Percentiles rank a stretch among this genome's conserved stretches.
Conservation (phyloP, 1,140 invertebrate species). For the Drosophila virilis region DNA sequence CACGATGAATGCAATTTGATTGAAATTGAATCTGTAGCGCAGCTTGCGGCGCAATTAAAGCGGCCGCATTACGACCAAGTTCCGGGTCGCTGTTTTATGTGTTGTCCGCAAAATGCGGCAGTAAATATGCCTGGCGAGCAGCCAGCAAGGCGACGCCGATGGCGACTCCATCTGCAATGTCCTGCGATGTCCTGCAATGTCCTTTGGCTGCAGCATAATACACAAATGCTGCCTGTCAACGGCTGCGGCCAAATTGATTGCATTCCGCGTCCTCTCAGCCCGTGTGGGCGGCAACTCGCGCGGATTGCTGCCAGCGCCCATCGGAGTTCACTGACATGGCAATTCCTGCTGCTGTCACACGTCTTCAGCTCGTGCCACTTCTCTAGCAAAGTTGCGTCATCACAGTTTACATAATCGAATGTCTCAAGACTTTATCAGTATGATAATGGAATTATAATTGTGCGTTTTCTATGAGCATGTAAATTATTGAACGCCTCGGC, state of each 20-base stretch:
- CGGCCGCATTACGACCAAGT: conserved; percentile 39
- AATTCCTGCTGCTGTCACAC: conserved; percentile 1
- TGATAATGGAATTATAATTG: conserved; percentile 24
- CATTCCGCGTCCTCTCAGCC: conserved; percentile 42
- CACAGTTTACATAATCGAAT: conserved; percentile 5
- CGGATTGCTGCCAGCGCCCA: neutral
- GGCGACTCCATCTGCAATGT: conserved; percentile 12
- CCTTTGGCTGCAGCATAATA: conserved; percentile 31
- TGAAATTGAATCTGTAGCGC: conserved; percentile 61
- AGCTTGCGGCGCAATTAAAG: conserved; percentile 75
- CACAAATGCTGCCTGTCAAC: conserved; percentile 62
- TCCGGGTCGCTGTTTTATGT: conserved; percentile 52
- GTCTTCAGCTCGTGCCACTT: neutral
- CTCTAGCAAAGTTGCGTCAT: conserved; percentile 28
- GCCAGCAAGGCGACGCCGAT: conserved; percentile 57
- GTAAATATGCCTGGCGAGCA: conserved; percentile 67
- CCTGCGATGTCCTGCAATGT: conserved; percentile 45
- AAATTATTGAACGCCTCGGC: neutral
- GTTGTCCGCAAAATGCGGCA: conserved; percentile 64
- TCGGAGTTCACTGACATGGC: conserved; percentile 63
- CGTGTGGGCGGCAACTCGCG: conserved; percentile 39
- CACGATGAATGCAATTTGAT: conserved; percentile 1
- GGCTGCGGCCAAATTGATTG: conserved; percentile 62
- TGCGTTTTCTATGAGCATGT: conserved; percentile 10
- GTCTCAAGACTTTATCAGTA: conserved; percentile 5